phyloP scores from a whole-genome alignment of 2,113 vertebrate genomes.

The Indicator indicator region DNA sequence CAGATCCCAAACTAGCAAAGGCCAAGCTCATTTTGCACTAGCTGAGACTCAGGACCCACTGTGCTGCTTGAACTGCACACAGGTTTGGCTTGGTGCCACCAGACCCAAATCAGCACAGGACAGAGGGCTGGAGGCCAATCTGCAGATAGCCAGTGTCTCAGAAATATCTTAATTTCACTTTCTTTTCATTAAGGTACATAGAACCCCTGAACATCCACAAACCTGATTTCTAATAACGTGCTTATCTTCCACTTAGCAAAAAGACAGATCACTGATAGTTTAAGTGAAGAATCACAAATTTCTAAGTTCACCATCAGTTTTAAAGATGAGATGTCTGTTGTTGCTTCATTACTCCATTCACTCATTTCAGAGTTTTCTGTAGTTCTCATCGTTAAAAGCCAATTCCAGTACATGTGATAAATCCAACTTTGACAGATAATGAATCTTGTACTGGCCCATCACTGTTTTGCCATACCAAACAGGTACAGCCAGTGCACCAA shows the following conservation, averaged over 20 bases:
- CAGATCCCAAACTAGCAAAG: background rate
- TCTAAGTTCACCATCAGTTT: background rate
- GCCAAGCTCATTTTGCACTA: background rate
- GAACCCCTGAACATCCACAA: background rate
- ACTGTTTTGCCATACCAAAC: background rate
- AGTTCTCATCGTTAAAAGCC: background rate
- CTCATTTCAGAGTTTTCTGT: background rate
- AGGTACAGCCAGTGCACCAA: background rate
- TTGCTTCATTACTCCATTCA: background rate
- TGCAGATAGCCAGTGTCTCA: background rate
- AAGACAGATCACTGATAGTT: background rate
- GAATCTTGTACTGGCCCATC: background rate
- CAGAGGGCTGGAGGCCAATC: background rate
- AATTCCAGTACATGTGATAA: background rate
- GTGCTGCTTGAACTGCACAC: rapidly evolving
- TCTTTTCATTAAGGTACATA: background rate
- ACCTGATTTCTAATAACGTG: background rate
- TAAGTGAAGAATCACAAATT: background rate
- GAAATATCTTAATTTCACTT: background rate
- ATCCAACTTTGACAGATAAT: background rate
- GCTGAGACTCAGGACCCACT: background rate
- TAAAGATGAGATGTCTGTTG: background rate
- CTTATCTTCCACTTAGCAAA: background rate
- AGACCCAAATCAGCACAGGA: background rate
- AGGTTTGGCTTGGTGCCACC: background rate